Base-by-base conservation (phyloP, 2,113 vertebrate species). In the Myanophis thanlyinensis region DNA sequence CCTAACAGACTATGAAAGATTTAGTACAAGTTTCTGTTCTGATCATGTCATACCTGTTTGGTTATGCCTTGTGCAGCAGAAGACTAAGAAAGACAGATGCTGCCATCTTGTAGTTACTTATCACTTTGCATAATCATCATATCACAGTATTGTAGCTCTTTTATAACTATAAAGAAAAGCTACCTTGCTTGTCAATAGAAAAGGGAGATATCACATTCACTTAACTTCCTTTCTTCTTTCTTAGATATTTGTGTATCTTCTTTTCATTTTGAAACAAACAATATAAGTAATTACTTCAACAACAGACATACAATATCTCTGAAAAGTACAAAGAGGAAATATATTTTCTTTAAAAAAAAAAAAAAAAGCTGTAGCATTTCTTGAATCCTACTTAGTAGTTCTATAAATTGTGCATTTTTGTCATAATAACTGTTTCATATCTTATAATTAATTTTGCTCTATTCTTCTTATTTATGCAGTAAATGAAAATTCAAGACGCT, bases 1-100 rank as follows among this genome's bases (percentile, higher is more conserved):
- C 92, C 94, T 97, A 97, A 98, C 95, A 91, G 35, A 30, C 96
- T 96, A 90, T 97, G 97, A 98, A 97, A 97, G 95, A 97, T 97
- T 96, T 95, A 97, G 96, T 96, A 90, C 97, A 97, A 94, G 93
- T 94, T 97, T 98, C 97, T 95, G 84, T 84, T 97, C 62, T 0
- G 80, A 97, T 98, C 96, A 95, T 53, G 88, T 97, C 96, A 96
- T 0, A 49, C 15, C 90, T 67, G 89, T 93, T 90, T 18, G 94
- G 87, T 93, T 20, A 91, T 15, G 23, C 93, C 1, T 2, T 2
- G 25, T 94, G 93, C 94, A 46, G 10, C 89, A 94, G 94, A 90
- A 92, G 95, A 90, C 90, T 51, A 22, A 92, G 93, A 11, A 86
- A 94, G 94, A 96, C 96, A 96, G 95, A 95, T 93, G 94, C 94